Conservation (phyloP, 2,113 vertebrate genomes). For the Misgurnus mizolepis region DNA sequence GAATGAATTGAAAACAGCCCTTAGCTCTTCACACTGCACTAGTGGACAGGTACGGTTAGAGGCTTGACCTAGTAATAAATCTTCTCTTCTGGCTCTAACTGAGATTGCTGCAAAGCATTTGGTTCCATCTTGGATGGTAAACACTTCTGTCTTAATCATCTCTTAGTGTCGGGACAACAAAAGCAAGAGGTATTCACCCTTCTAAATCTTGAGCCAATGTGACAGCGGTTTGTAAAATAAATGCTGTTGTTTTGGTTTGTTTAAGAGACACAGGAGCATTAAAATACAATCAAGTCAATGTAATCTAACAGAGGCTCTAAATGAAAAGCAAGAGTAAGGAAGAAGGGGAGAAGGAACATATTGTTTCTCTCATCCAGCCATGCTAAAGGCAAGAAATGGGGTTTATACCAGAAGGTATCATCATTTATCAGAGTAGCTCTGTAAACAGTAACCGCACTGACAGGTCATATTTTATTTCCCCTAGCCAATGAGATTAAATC, state of each 20-base stretch:
- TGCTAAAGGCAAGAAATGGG: conserved; percentile 17
- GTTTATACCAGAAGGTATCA: conserved; percentile 1
- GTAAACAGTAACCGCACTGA: conserved; percentile 6
- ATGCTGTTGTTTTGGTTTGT: neutral
- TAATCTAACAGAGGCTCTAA: neutral
- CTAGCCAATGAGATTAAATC: too few species aligned
- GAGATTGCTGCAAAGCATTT: conserved; percentile 7
- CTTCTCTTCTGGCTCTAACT: conserved; percentile 14
- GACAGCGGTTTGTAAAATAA: conserved; percentile 46
- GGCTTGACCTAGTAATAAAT: conserved; percentile 2
- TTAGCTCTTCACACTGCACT: neutral
- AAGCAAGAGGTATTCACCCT: conserved; percentile 36
- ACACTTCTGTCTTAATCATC: conserved; percentile 53
- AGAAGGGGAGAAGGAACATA: neutral
- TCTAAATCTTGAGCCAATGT: conserved; percentile 16
- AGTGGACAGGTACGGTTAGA: neutral
- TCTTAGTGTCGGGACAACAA: conserved; percentile 25
- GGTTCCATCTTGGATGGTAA: conserved; percentile 25
- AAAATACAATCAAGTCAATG: neutral
- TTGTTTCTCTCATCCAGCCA: neutral
- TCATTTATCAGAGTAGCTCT: conserved; percentile 38
- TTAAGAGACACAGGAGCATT: conserved; percentile 2
- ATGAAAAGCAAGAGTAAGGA: neutral
- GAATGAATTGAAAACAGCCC: neutral
- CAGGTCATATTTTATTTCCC: too few species aligned